A percentile compares a stretch with the other conserved stretches of the same genome.
Evolutionary conservation across 2,888 invertebrate species (phyloP).

Genomic region (Asteroscopus sphinx): DNA sequence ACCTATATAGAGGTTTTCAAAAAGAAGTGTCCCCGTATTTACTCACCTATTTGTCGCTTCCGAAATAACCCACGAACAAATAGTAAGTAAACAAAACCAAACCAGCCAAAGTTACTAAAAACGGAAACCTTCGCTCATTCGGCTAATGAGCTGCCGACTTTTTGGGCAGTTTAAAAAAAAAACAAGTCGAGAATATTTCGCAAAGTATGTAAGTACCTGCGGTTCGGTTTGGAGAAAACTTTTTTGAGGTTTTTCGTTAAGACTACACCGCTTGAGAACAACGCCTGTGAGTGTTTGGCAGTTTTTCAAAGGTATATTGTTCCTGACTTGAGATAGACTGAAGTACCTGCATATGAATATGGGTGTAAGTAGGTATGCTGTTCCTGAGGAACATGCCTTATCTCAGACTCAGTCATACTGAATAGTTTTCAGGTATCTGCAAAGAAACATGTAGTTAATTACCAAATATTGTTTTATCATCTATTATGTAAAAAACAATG

Average conservation of each 20-base stretch:
- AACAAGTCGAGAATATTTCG: conserved; percentile 63
- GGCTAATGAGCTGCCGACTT: conserved; percentile 77
- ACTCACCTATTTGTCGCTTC: conserved; percentile 28
- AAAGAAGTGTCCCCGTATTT: no score
- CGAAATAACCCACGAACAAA: conserved; percentile 18
- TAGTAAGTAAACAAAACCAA: conserved; percentile 49
- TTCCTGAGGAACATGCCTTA: conserved; percentile 26
- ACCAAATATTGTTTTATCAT: neutral
- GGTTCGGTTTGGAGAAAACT: conserved; percentile 56
- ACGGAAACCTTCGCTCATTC: conserved; percentile 71
- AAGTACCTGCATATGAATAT: neutral
- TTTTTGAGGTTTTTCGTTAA: conserved; percentile 49
- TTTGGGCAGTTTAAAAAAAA: conserved; percentile 63
- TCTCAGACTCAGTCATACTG: conserved; percentile 48
- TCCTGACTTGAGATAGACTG: conserved; percentile 23
- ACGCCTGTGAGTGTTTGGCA: conserved; percentile 47
- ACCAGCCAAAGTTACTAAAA: conserved; percentile 62
- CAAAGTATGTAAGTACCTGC: conserved; percentile 60
- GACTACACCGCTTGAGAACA: conserved; percentile 49
- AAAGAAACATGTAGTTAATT: conserved; percentile 5
- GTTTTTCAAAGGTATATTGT: conserved; percentile 49
- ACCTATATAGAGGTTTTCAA: no score
- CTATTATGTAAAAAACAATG: no score
- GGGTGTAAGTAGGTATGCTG: neutral
- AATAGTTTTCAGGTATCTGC: conserved; percentile 31